Base-by-base conservation (phyloP, 2,888 invertebrate species). In the Pyrocoelia pectoralis region DNA sequence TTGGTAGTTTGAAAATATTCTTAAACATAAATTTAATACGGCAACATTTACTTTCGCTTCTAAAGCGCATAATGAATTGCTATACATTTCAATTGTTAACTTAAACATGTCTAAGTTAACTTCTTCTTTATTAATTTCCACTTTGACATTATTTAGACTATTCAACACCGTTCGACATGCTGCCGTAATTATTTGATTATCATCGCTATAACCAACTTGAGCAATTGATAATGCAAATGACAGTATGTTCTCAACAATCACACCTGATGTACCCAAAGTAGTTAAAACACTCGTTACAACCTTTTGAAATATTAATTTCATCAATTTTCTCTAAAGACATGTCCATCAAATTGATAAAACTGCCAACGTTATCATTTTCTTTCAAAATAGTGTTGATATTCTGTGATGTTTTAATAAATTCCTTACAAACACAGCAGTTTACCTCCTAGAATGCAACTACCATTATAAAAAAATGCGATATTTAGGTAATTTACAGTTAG, bases 1-100 rank as follows among this genome's bases (percentile, higher is more conserved):
- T 5, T 70, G 72, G 61, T 73, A 78, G 57, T 76, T 70, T 5
- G 77, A 73, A 70, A 81, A 80, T 9, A 78, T 81, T 68, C 84
- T 83, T 72, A 86, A 78, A 2, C 88, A 83, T 48, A 90, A 76
- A 29, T 85, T 84, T 15, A 90, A 76, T 55, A 90, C 82, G 1
- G 89, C 87, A 9, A 86, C 84, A 70, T 90, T 90, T 5, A 89
- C 87, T 74, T 86, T 87, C 1, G 86, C 85, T 76, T 90, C 90
- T 50, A 90, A 75, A 8, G 83, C 82, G 75, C 88, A 88, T 1
- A 90, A 77, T 10, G 87, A 85, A 73, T 88, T 87, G 70, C 83
- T 87, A 51, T 87, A 77, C 0, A 86, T 85, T 73, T 88, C 86
- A 61, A 86, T 83, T 28, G 86, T 83, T 1, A 89, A 82, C 75